Base-by-base conservation (phyloP, 1,140 invertebrate genomes). In the Platyscapa corneri region DNA sequence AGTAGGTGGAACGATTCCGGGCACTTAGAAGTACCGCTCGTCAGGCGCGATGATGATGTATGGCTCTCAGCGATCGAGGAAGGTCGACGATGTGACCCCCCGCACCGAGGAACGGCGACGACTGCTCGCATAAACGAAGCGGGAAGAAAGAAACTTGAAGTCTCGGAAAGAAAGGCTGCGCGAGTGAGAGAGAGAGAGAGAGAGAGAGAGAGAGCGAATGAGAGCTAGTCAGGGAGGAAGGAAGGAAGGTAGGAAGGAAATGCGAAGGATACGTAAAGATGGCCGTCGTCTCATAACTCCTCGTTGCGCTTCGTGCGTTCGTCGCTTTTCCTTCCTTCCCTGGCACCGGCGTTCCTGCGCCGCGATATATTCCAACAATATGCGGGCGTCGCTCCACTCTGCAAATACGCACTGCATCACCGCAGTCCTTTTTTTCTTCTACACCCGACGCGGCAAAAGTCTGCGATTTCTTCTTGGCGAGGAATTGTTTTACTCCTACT, bases 21-120 rank as follows among this genome's bases (percentile, higher is more conserved):
- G 89, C 88, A 91, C 90, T 91, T 91, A 89, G 88, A 89, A 80
- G 86, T 82, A 86, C 87, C 30, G 34, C 87, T 91, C 89, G 89
- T 84, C 72, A 87, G 88, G 88, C 86, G 90, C 88, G 89, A 91
- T 89, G 89, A 91, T 91, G 91, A 91, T 90, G 89, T 91, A 91
- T 90, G 88, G 90, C 88, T 89, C 90, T 90, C 82, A 87, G 84
- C 88, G 90, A 90, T 87, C 83, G 89, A 88, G 84, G 83, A 88
- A 72, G 90, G 14, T 39, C 37, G 32, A 23, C 34, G 16, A 20
- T 20, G 37, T 1, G 18, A 32, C 32, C 32, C 34, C 23, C 67
- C 67, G 37, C 5, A 12, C 20, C 2, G 34, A 2, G 18, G 84
- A 65, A 83, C 65, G 12, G 42, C 5, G 12, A 12, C 42, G 5